phyloP scores from a whole-genome alignment of 2,888 invertebrate genomes.

The Harpalus rufipes region DNA sequence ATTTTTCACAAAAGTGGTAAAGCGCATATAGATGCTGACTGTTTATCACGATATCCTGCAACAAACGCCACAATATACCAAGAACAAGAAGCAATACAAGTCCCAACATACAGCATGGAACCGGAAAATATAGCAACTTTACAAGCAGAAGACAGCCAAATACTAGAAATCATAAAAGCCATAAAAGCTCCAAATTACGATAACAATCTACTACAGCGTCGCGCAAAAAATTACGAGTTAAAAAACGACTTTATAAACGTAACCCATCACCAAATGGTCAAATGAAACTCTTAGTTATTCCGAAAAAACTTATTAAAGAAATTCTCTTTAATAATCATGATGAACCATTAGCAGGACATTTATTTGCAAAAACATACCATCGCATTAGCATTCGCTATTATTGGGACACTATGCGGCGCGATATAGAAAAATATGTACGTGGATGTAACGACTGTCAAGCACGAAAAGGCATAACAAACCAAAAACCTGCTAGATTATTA shows the following conservation, averaged over 20 bases:
- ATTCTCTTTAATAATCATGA: constrained; percentile 27
- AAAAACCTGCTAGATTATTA: constrained; percentile 67
- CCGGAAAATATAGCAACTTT: constrained; percentile 60
- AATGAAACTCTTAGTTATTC: not conserved
- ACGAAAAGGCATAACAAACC: constrained; percentile 61
- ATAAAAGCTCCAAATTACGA: constrained; percentile 61
- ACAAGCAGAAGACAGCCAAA: constrained; percentile 65
- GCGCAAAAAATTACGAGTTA: constrained; percentile 66
- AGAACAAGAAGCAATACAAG: constrained; percentile 20
- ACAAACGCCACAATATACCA: not conserved
- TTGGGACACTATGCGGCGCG: constrained; percentile 67
- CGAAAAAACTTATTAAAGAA: constrained; percentile 3
- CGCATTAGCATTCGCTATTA: constrained; percentile 68
- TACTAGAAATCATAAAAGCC: constrained; percentile 65
- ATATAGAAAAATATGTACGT: constrained; percentile 68
- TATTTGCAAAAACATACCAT: constrained; percentile 23
- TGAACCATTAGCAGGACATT: constrained; percentile 27
- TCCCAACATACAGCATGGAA: constrained; percentile 42
- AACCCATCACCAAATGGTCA: not conserved
- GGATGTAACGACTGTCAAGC: constrained; percentile 69
- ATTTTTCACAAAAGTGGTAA: constrained; percentile 65
- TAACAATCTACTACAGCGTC: constrained; percentile 64
- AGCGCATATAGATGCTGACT: constrained; percentile 63
- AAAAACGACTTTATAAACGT: constrained; percentile 22
- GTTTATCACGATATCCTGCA: constrained; percentile 49